Base-by-base conservation (phyloP, 2,113 vertebrate species). In the Cavia porcellus region DNA sequence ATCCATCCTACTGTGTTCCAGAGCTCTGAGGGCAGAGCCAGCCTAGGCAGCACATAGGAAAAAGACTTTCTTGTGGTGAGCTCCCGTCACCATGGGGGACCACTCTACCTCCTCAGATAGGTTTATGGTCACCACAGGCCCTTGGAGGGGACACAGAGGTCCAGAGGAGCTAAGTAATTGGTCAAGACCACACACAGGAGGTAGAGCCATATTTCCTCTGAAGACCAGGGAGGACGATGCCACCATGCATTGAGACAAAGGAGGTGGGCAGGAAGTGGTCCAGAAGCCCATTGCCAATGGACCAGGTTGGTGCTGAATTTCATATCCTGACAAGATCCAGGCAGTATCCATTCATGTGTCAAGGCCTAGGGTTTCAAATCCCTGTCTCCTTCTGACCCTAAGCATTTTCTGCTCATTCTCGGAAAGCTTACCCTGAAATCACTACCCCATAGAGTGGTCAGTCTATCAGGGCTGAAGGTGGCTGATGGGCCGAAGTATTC, bases 401-500 rank as follows among this genome's bases (percentile, higher is more conserved):
- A 19, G 19, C 45, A 68, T 28, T 28, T 35, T 32, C 45, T 24
- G 19, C 19, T 64, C 62, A 20, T 52, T 66, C 45, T 83, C 57
- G 45, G 62, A 57, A 68, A 52, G 3, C 5, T 14, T 62, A 12
- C 62, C 9, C 0, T 9, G 47, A 5, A n/a, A 25, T 35, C 38
- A 5, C 30, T 20, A 25, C 30, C 25, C 12, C 8, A 20, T 15
- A n/a, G 45, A 64, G 24, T 7, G 12, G 35, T 52, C 35, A 32
- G 35, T 8, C 28, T 91, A 6, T 15, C 17, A 17, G 10, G 57
- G 35, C 19, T 22, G 20, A 11, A 1, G 61, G 64, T 7, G 3
- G 28, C 12, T n/a, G 75, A 35, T 25, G 5, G 30, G 24, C 5
- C 1, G 0, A n/a, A 6, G 7, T n/a, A n/a, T n/a, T n/a, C n/a